Evolutionary conservation across 2,888 invertebrate genomes (phyloP).

Genomic region (Autographa gamma): DNA sequence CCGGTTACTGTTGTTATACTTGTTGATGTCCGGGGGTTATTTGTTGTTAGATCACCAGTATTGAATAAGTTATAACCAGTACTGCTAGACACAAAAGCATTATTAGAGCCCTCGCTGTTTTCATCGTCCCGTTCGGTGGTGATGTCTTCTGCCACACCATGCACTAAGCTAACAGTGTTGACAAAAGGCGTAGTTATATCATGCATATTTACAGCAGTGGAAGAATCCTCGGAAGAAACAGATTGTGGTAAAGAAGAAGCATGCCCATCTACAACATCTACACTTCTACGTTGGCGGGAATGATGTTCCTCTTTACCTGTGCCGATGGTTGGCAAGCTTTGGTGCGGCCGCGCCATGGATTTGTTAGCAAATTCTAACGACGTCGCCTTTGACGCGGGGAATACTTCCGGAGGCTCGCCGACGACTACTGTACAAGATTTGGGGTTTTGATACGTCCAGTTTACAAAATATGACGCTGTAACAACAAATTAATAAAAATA

Average conservation of each 20-base stretch:
- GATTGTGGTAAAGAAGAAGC: slow-evolving; percentile 81
- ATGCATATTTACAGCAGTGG: slow-evolving; percentile 85
- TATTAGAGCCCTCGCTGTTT: slow-evolving; percentile 65
- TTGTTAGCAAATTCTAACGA: slow-evolving; percentile 92
- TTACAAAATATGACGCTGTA: slow-evolving; percentile 94
- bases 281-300: slow-evolving; percentile 92
- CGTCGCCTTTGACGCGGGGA: slow-evolving; percentile 91
- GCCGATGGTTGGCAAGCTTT: slow-evolving; percentile 87
- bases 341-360: slow-evolving; percentile 91
- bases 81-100: slow-evolving; percentile 76
- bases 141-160: slow-evolving; percentile 79
- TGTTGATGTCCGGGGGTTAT: slow-evolving; percentile 55
- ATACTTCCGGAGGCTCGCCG: slow-evolving; percentile 92
- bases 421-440: slow-evolving; percentile 95
- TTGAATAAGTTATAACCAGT: slow-evolving; percentile 68
- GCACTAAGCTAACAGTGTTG: slow-evolving; percentile 83
- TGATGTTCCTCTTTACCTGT: slow-evolving; percentile 87
- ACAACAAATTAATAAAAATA: slow-evolving; percentile 57
- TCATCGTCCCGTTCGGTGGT: slow-evolving; percentile 63
- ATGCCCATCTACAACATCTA: slow-evolving; percentile 91
- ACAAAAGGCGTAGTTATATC: slow-evolving; percentile 82
- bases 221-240: slow-evolving; percentile 80
- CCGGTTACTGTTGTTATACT: slow-evolving; percentile 19
- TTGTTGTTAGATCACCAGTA: slow-evolving; percentile 76
- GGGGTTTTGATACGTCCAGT: slow-evolving; percentile 95